Evolutionary conservation across 2,888 invertebrate species (phyloP).

Genomic region (Thysanoteuthis rhombus): DNA sequence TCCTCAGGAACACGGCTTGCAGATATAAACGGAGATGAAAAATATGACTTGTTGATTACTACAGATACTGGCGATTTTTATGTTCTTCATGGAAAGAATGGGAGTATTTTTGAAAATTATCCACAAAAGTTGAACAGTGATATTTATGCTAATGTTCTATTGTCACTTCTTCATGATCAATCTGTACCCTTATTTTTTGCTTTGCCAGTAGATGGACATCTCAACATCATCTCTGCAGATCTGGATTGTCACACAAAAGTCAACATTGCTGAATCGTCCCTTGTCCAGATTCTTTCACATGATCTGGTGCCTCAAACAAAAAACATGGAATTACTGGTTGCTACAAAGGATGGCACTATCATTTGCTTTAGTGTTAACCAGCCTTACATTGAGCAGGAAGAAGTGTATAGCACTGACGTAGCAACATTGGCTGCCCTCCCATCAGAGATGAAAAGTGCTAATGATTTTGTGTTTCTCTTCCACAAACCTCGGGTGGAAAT

Average conservation of each 20-base stretch:
- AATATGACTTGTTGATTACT: constrained; percentile 56
- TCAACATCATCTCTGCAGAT: constrained; percentile 59
- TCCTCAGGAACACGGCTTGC: constrained; percentile 55
- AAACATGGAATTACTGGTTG: constrained; percentile 58
- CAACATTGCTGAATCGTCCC: constrained; percentile 58
- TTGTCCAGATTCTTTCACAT: constrained; percentile 59
- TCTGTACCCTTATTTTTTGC: constrained; percentile 32
- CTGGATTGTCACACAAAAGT: constrained; percentile 54
- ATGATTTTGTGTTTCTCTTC: constrained; percentile 50
- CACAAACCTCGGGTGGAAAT: constrained; percentile 50
- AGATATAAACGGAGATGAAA: constrained; percentile 55
- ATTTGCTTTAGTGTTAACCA: constrained; percentile 53
- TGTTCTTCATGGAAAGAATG: constrained; percentile 58
- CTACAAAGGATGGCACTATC: constrained; percentile 63
- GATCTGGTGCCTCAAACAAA: constrained; percentile 55
- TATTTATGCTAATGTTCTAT: constrained; percentile 50
- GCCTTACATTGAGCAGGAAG: not conserved
- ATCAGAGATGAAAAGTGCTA: constrained; percentile 46
- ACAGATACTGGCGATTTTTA: constrained; percentile 60
- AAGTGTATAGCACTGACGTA: not conserved
- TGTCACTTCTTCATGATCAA: constrained; percentile 32
- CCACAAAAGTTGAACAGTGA: constrained; percentile 50
- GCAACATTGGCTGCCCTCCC: constrained; percentile 35
- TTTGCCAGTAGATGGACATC: constrained; percentile 56
- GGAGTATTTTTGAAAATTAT: constrained; percentile 53